phyloP scores from a whole-genome alignment of 2,113 vertebrate genomes.

The Tringa solitaria region DNA sequence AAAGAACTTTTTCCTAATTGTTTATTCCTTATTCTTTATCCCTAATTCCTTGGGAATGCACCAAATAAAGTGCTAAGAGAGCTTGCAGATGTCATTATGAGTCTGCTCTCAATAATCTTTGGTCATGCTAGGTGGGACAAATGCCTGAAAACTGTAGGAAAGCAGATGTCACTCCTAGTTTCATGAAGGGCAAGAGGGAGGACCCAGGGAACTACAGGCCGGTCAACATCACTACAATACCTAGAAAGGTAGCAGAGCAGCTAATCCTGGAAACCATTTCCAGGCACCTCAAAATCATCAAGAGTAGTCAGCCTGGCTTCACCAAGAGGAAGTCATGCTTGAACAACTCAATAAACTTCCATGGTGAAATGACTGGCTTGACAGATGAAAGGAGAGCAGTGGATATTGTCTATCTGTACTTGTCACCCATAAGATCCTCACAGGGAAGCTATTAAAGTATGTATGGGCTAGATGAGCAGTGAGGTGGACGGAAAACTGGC shows the following conservation, averaged over 20 bases:
- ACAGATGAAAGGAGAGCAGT: not conserved
- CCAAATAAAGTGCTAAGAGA: rapidly evolving
- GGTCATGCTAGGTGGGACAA: not conserved
- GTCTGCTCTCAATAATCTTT: not conserved
- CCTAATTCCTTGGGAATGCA: no score
- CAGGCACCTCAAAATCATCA: not conserved
- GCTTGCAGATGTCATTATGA: not conserved
- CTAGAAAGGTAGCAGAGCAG: not conserved
- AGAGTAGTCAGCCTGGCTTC: not conserved
- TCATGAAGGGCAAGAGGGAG: not conserved
- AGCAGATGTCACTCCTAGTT: rapidly evolving
- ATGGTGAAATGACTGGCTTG: not conserved
- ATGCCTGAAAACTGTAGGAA: not conserved
- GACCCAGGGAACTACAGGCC: not conserved
- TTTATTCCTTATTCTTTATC: no score
- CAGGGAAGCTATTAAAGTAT: not conserved
- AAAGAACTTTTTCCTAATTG: no score
- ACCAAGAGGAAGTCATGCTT: not conserved
- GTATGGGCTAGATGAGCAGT: not conserved
- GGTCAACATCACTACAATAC: not conserved
- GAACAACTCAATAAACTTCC: not conserved
- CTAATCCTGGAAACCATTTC: not conserved
- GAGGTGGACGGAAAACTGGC: not conserved
- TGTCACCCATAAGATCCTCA: not conserved
- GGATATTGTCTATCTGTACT: not conserved